Evolutionary conservation across 2,113 vertebrate species (phyloP), one percentile per base, ranked within the genome.

Genomic region (Cyanoramphus novaezelandiae): DNA sequence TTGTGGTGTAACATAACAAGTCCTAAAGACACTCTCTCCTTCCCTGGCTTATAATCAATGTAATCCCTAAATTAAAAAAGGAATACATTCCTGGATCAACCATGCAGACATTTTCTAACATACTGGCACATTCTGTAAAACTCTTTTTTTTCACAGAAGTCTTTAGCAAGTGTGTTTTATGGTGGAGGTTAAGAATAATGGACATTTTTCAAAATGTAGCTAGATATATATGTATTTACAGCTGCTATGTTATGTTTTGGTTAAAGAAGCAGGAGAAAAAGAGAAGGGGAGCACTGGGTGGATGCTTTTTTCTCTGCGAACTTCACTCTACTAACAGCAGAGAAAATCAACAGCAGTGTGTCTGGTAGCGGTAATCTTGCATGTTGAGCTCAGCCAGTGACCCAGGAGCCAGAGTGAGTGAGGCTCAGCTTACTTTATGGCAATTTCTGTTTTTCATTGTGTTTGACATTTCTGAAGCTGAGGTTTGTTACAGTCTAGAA

Each of bases 361-460:
- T 57, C 27, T 49, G 63, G 37, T 23, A 52, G 41, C 6, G 11
- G 50, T 57, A 29, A 57, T 17, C 2, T 46, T 82, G 86, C 50
- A 15, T 29, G 5, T 47, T 53, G 28, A 33, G 20, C 37, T 63
- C 63, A 33, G 69, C 35, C 67, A 39, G 74, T 82, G 94, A 97
- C 93, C 88, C 78, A 55, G 87, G 67, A 97, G 94, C 91, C 86
- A 11, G 82, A 93, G 80, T 1, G 46, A 96, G 68, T 86, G 72
- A 96, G 82, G 75, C 52, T 90, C 83, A 72, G 59, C 74, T 92
- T 88, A 39, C 47, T 84, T 85, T 49, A 25, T 88, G 81, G 84
- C 87, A 82, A 90, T 76, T 97, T 97, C 92, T 67, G 46, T 80
- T 93, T 96, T 96, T 93, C 97, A 83, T 44, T 46, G 94, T 44